phyloP scores from a whole-genome alignment of 2,797 vertebrate genomes.

The Darevskia nairensis region DNA sequence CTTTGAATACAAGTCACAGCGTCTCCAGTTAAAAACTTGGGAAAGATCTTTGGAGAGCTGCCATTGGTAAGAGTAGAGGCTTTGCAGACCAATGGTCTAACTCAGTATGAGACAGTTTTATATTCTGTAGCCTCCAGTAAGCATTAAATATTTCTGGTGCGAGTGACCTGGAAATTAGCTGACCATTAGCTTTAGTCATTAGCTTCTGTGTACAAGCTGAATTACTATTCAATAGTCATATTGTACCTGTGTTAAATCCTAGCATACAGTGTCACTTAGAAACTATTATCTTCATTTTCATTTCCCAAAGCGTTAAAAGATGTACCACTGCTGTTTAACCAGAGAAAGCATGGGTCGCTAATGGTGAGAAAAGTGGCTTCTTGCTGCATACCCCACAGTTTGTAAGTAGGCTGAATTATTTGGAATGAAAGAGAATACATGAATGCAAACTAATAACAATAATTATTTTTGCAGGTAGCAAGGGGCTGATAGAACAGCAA shows the following conservation, averaged over 20 bases:
- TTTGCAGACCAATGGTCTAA: background rate
- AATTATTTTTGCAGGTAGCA: constrained; percentile 40
- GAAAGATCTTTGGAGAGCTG: background rate
- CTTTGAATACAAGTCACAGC: background rate
- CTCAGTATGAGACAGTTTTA: background rate
- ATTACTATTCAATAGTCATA: constrained; percentile 16
- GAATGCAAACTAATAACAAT: constrained; percentile 31
- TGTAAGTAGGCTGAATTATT: constrained; percentile 40
- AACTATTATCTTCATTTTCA: constrained; percentile 19
- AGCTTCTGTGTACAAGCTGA: constrained; percentile 21
- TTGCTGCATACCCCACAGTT: constrained; percentile 37
- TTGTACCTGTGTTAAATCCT: background rate
- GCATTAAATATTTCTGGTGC: background rate
- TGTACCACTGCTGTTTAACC: constrained; percentile 16
- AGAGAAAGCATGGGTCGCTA: background rate
- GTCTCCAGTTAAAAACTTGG: background rate
- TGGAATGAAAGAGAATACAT: constrained; percentile 41
- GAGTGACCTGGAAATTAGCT: background rate
- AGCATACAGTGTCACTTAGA: background rate
- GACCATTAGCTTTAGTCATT: background rate
- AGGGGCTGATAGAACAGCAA: constrained; percentile 16
- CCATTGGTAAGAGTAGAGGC: background rate
- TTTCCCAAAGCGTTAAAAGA: constrained; percentile 20
- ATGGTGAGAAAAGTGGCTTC: constrained; percentile 42
- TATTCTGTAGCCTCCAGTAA: background rate